Evolutionary conservation across 2,113 vertebrate species (phyloP), one percentile per base, ranked within the genome.

Genomic region (Micromys minutus): DNA sequence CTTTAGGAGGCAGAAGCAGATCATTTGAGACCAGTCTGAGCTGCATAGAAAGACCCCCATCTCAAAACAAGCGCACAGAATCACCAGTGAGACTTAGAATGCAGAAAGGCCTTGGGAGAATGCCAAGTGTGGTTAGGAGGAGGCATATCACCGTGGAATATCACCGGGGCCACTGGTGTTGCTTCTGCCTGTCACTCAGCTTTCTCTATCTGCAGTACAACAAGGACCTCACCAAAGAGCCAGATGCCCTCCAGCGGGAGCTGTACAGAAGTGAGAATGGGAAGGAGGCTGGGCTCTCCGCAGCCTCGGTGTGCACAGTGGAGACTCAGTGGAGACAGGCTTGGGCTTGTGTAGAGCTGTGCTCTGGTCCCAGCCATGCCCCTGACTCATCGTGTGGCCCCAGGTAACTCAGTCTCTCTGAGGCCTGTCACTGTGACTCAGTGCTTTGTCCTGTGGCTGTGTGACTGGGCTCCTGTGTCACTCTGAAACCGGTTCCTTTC

Each of bases 201-300:
- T 34, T 95, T 96, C 91, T 95, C 55, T 98, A n/a, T 89, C 96
- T 93, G 10, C 96, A 99, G 99, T 97, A 99, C 91, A 99, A 99
- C 96, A 99, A 99, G 98, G 99, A 99, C 11, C 97, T 99, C 93
- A 99, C 99, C 96, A 99, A 99, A 97, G 99, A 99, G 67, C 97
- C 99, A 89, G 99, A 99, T 96, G 97, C 93, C 94, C 97, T 99
- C 87, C 99, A 99, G 92, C 95, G 99, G 89, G 99, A 99, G 81
- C 87, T 99, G 65, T 99, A 99, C 86, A 99, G 99, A 96, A 98
- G 99, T 99, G 98, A 98, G 97, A 71, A 84, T 34, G 74, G 85
- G 63, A 17, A 36, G 83, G 24, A 45, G 47, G 47, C 5, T 24
- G 42, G 36, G 71, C 19, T 10, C 36, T n/a, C 29, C 19, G n/a